Base-by-base conservation (phyloP, 1,140 invertebrate genomes). In the Coptotermes formosanus region DNA sequence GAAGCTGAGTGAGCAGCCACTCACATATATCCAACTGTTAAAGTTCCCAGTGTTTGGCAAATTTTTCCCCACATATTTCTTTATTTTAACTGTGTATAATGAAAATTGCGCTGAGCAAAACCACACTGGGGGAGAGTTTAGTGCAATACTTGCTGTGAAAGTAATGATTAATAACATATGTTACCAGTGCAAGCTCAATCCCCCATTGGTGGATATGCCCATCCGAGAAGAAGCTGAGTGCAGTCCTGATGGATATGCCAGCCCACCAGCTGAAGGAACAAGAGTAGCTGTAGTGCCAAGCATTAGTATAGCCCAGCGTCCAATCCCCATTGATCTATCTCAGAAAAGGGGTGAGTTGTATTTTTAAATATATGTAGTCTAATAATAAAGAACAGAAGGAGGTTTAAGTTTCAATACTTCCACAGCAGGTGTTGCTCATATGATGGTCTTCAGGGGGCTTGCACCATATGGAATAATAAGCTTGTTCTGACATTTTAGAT, bases 161-260 rank as follows among this genome's bases (percentile, higher is more conserved):
- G 0, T 30, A 12, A 8, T 75, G n/a, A 75, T 2, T 55, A 12
- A 55, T 16, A 48, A 16, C 11, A 12, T 48, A 7, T 94, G 87
- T 94, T 94, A 64, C 92, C 93, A 87, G 91, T 92, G 87, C 89
- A 92, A 88, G 90, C 90, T 86, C 92, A 93, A 87, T 91, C 91
- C 88, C 90, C 90, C 87, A 85, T 89, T 94, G 86, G 92, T 92
- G 11, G 93, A 93, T 88, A 93, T 93, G 88, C 92, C 93, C 30
- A 93, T 93, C 86, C 92, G 92, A 88, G 92, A 94, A 90, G 93
- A 94, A 90, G 92, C 91, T 86, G 93, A 94, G 91, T 91, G 91
- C 30, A 93, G 92, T 89, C 92, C 92, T 30, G 92, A 93, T 88
- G 92, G 92, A 89, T 92, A 91, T 88, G 91, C 90, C 84, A 93